phyloP scores from a whole-genome alignment of 2,797 vertebrate genomes.

The Sylvia borin region DNA sequence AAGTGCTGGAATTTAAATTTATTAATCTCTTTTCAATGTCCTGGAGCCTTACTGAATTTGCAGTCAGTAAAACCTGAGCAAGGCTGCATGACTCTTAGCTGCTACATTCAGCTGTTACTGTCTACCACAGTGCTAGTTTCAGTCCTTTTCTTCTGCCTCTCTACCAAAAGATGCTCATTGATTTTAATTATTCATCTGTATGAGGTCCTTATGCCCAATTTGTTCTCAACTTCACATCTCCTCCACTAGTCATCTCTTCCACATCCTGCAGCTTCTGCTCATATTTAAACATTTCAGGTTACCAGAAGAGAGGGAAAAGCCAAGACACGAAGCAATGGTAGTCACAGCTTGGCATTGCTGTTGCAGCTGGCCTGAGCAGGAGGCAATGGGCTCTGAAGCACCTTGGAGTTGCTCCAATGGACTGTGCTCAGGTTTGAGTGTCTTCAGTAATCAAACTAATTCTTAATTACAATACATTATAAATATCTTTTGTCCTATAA shows the following conservation, averaged over 20 bases:
- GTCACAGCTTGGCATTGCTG: background rate
- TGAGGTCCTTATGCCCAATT: background rate
- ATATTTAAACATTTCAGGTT: background rate
- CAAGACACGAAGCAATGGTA: background rate
- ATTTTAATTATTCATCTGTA: background rate
- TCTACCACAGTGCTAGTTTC: background rate
- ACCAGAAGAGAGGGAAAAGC: background rate
- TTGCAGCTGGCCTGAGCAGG: too few species aligned
- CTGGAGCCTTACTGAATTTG: background rate
- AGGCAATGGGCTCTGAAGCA: background rate
- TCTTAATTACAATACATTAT: background rate
- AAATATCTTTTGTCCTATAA: background rate
- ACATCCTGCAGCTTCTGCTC: background rate
- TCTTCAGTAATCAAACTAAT: background rate
- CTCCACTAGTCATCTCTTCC: background rate
- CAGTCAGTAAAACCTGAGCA: background rate
- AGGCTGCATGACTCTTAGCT: background rate
- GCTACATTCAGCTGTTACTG: background rate
- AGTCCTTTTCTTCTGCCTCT: background rate
- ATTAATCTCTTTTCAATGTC: background rate
- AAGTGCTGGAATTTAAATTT: background rate
- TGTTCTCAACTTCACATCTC: background rate
- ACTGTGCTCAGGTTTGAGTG: background rate
- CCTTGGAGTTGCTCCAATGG: background rate
- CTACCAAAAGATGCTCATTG: background rate